These are phyloP conservation scores for Steinernema feltiae DNA, from an alignment of 1,140 invertebrate species.

Conservation along the genomic window DNA sequence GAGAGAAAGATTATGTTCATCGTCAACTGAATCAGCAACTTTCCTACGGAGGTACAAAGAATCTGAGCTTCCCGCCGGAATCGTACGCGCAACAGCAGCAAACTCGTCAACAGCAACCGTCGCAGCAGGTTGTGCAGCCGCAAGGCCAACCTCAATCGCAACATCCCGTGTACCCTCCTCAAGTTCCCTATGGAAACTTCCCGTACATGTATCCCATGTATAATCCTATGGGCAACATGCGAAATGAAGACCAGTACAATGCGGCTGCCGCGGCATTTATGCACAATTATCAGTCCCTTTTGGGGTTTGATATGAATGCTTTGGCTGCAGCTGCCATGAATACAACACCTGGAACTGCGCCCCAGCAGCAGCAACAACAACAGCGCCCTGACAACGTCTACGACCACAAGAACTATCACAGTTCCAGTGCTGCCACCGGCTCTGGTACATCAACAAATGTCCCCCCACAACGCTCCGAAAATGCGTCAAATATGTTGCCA, in stretches of 20 bases:
- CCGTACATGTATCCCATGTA: background rate
- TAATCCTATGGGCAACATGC: background rate
- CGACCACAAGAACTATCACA: background rate
- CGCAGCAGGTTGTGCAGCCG: background rate
- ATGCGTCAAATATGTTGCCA: background rate
- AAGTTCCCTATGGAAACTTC: background rate
- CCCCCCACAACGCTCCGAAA: background rate
- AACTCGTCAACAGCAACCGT: background rate
- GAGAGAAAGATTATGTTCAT: background rate
- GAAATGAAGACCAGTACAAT: conserved; percentile 1
- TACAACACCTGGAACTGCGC: background rate
- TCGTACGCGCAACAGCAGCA: background rate
- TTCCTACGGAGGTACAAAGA: background rate
- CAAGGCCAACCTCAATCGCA: background rate
- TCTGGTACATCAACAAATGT: background rate
- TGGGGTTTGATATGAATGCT: background rate
- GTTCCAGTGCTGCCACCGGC: background rate
- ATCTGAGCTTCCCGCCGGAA: background rate
- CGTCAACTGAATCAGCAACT: background rate
- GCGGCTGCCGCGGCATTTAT: background rate
- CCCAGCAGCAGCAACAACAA: background rate
- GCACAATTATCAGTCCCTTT: background rate
- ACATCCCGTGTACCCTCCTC: background rate
- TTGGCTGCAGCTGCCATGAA: background rate
- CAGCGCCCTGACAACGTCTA: background rate